Evolutionary conservation across 2,797 vertebrate genomes (phyloP).

Genomic region (Spinus olivaceus): DNA sequence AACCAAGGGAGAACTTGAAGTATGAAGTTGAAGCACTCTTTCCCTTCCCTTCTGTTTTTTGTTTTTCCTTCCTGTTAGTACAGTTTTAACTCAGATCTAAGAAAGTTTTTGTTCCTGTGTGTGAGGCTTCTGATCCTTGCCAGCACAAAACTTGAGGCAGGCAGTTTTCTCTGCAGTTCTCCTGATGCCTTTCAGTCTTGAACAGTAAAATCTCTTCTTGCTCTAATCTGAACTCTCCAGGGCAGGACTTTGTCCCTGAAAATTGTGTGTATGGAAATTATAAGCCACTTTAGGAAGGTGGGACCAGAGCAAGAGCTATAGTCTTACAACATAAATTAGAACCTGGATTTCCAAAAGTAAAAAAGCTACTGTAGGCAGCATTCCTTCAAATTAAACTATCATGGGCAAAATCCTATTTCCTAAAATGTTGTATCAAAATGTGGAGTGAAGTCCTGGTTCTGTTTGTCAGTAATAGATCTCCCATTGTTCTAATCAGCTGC

Average conservation of each 20-base stretch:
- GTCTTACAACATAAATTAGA: neutral
- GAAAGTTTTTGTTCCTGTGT: neutral
- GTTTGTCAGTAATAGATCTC: neutral
- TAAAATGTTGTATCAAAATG: neutral
- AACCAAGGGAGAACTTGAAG: neutral
- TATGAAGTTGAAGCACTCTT: neutral
- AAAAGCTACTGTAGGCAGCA: neutral
- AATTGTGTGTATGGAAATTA: neutral
- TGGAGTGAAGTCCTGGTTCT: neutral
- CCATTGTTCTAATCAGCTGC: neutral
- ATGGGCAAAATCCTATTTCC: neutral
- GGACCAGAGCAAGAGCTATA: neutral
- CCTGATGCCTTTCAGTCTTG: neutral
- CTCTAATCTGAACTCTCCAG: neutral
- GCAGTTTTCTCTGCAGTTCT: neutral
- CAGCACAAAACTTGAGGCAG: neutral
- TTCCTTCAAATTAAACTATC: neutral
- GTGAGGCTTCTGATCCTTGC: neutral
- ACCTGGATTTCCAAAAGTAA: neutral
- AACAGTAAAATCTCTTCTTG: neutral
- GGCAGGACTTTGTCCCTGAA: neutral
- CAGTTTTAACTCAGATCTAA: neutral
- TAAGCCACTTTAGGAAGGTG: neutral
- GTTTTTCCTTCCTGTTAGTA: neutral
- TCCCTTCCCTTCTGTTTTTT: neutral